Conservation (phyloP, 2,113 vertebrate species). For the Heloderma charlesbogerti region DNA sequence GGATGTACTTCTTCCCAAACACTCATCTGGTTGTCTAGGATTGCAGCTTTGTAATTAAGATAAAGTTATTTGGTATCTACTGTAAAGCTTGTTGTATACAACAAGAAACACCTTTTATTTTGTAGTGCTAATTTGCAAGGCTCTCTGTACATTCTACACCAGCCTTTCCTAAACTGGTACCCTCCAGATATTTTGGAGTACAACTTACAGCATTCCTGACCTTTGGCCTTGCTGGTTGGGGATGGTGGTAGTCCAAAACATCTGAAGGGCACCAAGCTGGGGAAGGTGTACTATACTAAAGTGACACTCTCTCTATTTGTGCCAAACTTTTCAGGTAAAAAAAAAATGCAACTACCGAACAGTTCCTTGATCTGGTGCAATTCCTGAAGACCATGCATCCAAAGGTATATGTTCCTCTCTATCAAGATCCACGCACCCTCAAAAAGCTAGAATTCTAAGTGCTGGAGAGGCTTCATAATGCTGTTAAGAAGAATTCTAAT, state of each 20-base stretch:
- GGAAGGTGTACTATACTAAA: too few species aligned
- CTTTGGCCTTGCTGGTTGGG: too few species aligned
- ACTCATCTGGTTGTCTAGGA: too few species aligned
- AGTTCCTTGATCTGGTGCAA: constrained; percentile 57
- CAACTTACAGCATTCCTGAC: too few species aligned
- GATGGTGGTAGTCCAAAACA: too few species aligned
- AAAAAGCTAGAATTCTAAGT: constrained; percentile 47
- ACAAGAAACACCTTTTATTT: background rate
- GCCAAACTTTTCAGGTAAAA: constrained; percentile 62
- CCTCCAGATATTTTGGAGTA: too few species aligned
- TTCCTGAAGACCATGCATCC: constrained; percentile 47
- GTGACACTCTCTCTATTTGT: too few species aligned
- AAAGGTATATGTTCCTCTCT: constrained; percentile 44
- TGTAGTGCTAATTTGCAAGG: background rate
- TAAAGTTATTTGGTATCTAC: background rate
- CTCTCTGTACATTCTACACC: constrained; percentile 21
- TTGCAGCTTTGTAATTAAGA: too few species aligned
- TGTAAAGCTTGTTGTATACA: background rate
- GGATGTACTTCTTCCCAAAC: too few species aligned
- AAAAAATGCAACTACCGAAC: constrained; percentile 53
- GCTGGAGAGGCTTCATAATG: constrained; percentile 51
- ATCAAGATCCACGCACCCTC: constrained; percentile 37
- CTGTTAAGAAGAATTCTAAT: constrained; percentile 38
- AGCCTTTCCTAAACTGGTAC: too few species aligned
- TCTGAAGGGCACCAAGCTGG: too few species aligned